A percentile compares a stretch with the other conserved stretches of the same genome.
Conservation (phyloP, 1,140 invertebrate genomes). For the Tetramorium alpestre region DNA sequence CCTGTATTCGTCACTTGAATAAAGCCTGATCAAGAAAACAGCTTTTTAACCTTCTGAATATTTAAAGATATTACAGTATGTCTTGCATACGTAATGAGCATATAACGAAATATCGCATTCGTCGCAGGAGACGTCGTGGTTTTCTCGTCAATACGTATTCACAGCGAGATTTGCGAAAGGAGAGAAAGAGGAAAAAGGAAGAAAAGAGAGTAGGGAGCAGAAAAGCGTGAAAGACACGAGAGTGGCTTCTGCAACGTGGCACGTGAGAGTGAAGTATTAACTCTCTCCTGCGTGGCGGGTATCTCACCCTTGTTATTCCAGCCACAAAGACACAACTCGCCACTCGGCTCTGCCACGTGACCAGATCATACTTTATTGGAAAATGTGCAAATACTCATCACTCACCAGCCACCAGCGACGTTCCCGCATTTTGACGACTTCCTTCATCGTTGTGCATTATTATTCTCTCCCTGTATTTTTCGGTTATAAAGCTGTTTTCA, state of each 20-base stretch:
- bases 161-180: background rate
- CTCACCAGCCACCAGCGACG: background rate
- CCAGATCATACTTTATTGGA: constrained; percentile 84
- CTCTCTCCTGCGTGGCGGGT: constrained; percentile 71
- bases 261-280: constrained; percentile 82
- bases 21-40: too few relatives aligned
- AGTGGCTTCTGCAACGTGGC: constrained; percentile 50
- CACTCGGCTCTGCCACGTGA: constrained; percentile 80
- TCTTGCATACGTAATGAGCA: background rate
- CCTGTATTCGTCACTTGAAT: too few relatives aligned
- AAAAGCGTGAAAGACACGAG: constrained; percentile 9
- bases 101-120: background rate
- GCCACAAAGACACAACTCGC: constrained; percentile 78
- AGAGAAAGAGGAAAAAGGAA: background rate
- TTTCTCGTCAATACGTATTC: constrained; percentile 42
- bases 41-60: too few relatives aligned
- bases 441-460: background rate
- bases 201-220: background rate
- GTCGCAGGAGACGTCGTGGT: constrained; percentile 15
- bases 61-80: background rate
- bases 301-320: constrained; percentile 82
- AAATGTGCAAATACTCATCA: constrained; percentile 82
- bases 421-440: constrained; percentile 15
- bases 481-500: background rate
- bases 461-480: constrained; percentile 50